Evolutionary conservation across 1,140 invertebrate species (phyloP), one percentile per base, ranked within the genome.

Genomic region (Drosophila funebris): DNA sequence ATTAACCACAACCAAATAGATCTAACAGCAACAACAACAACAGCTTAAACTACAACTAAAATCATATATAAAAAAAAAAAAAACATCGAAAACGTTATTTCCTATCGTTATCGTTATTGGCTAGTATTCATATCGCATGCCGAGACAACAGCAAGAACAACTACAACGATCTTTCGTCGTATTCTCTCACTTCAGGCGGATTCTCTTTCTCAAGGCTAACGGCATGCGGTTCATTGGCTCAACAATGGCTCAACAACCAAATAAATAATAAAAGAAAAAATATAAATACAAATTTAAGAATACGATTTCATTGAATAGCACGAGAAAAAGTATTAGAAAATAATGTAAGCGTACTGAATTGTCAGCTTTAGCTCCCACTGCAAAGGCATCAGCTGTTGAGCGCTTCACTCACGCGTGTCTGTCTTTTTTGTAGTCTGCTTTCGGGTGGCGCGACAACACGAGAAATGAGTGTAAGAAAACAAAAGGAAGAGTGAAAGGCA

Each of bases 231-330:
- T 87, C 82, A 87, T 88, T 87, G 82, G 82, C 81, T 77, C 48
- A 52, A 52, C 81, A 84, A 80, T 87, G 82, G 82, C 81, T 77
- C 48, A 52, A 52, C 81, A 84, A 80, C 46, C 61, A 84, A 89
- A 89, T 89, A 85, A 84, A 90, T 85, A 89, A 84, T 90, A 88
- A 87, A n/a, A n/a, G n/a, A n/a, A n/a, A n/a, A n/a, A n/a, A n/a
- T n/a, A n/a, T n/a, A n/a, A n/a, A n/a, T n/a, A n/a, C n/a, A n/a
- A n/a, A n/a, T n/a, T n/a, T n/a, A n/a, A n/a, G n/a, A n/a, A n/a
- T n/a, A n/a, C n/a, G n/a, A n/a, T n/a, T n/a, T n/a, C n/a, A n/a
- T n/a, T n/a, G n/a, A n/a, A n/a, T n/a, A n/a, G n/a, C n/a, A n/a
- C n/a, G n/a, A n/a, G n/a, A n/a, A n/a, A n/a, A n/a, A n/a, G n/a